These are phyloP conservation scores for Hyperopisus bebe DNA, from an alignment of 2,113 vertebrate species.

Conservation along the genomic window DNA sequence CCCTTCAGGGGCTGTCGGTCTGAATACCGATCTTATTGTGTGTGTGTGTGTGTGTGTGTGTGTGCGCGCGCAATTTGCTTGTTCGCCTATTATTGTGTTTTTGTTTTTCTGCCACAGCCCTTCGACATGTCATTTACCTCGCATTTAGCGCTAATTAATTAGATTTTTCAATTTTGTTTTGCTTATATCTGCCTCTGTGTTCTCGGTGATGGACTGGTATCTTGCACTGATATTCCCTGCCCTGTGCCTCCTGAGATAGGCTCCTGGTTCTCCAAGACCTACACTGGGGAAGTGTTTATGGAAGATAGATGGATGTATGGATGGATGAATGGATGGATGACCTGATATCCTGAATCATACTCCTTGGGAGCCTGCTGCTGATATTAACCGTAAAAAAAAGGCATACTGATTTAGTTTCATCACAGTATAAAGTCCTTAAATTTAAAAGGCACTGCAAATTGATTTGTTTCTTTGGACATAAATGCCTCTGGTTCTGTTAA, in stretches of 20 bases:
- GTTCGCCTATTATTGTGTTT: not conserved
- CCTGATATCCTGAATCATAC: not conserved
- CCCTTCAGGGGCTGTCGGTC: not conserved
- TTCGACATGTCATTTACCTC: not conserved
- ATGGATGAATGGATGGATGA: not conserved
- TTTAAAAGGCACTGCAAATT: not conserved
- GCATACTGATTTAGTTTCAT: not conserved
- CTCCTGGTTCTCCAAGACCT: not conserved
- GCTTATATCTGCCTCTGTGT: not conserved
- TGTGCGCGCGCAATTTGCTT: not conserved
- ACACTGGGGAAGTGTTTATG: not conserved
- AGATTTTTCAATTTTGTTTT: not conserved
- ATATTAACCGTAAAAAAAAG: not conserved
- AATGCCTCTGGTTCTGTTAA: not conserved
- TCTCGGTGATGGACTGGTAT: not conserved
- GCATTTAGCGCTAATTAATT: not conserved
- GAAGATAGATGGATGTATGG: not conserved
- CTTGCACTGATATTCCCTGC: not conserved
- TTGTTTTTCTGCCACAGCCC: not conserved
- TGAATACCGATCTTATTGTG: not conserved
- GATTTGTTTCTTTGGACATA: not conserved
- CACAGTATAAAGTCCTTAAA: not conserved
- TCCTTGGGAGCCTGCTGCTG: not conserved
- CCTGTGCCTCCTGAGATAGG: not conserved
- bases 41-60: not conserved